Base-by-base conservation (phyloP, 2,888 invertebrate species). In the Globia sparganii region DNA sequence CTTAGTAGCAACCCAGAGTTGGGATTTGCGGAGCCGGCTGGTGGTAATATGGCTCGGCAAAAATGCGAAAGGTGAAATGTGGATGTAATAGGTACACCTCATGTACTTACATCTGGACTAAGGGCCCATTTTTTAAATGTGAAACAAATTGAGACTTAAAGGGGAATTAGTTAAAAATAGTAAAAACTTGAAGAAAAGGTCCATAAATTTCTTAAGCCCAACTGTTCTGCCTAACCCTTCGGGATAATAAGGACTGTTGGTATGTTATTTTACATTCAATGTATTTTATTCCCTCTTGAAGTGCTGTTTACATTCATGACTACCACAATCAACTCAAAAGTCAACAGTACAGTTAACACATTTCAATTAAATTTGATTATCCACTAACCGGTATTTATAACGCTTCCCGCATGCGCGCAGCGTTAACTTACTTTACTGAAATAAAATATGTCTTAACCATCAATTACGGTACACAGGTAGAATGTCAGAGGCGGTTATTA, bases 341-440 rank as follows among this genome's bases (percentile, higher is more conserved):
- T 66, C 49, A 65, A 65, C 69, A 70, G 21, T 78, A 74, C 86
- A 40, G 70, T 84, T 72, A 80, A 76, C 37, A 73, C 64, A 59
- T 67, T 78, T 81, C 76, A 66, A 84, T 84, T 81, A 61, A 84
- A 80, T 82, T 80, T 75, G 77, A 84, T 76, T 76, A 82, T 80
- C 66, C 62, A 76, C 61, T 80, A 78, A 84, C 77, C 70, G 76
- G 78, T 88, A 81, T 58, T 71, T 85, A 65, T 40, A 77, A 80
- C 80, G 72, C 65, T 75, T 73, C 80, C 86, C 80, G 78, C 76
- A 83, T 77, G 73, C 62, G 58, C 75, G n/a, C 21, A 43, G 34
- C 64, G 34, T 68, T 86, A 67, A 72, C 75, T 72, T 73, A 58
- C 71, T 80, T 77, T 72, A 62, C 71, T 64, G 58, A 67, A 80